These are phyloP conservation scores for Bellardia bayeri DNA, from an alignment of 2,888 invertebrate genomes.

Conservation along the genomic window DNA sequence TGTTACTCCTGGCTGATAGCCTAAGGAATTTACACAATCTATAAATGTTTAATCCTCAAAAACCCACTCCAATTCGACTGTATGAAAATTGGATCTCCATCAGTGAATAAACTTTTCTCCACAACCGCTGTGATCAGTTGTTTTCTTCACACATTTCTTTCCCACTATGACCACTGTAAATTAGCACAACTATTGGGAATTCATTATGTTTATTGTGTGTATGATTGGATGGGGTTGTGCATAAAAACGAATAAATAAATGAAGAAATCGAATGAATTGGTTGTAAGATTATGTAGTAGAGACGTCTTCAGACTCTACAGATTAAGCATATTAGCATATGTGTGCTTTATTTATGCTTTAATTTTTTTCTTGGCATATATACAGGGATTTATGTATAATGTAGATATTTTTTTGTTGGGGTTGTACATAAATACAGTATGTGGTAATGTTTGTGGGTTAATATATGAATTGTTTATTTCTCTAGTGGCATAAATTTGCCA, in stretches of 20 bases:
- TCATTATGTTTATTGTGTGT: slow-evolving; percentile 59
- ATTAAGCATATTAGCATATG: slow-evolving; percentile 72
- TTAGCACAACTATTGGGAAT: slow-evolving; percentile 60
- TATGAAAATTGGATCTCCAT: no score
- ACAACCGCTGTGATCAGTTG: no score
- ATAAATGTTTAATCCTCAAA: no score
- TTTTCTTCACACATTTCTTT: background rate
- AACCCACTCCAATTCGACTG: no score
- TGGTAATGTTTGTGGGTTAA: slow-evolving; percentile 4
- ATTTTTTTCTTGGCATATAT: slow-evolving; percentile 25
- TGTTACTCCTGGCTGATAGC: no score
- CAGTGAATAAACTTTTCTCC: no score
- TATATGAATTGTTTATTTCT: slow-evolving; percentile 41
- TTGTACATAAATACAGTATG: slow-evolving; percentile 14
- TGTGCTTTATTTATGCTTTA: slow-evolving; percentile 42
- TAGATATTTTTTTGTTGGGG: slow-evolving; percentile 28
- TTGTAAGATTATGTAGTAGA: background rate
- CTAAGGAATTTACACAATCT: no score
- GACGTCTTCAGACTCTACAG: slow-evolving; percentile 31
- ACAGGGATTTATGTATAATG: slow-evolving; percentile 9
- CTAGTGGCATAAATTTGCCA: slow-evolving; percentile 64
- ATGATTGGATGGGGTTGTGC: slow-evolving; percentile 69
- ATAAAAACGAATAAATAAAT: slow-evolving; percentile 49
- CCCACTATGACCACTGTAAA: slow-evolving; percentile 41
- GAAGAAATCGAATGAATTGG: slow-evolving; percentile 33